Percentiles rank a stretch among this genome's conserved stretches.
Conservation (phyloP, 1,140 invertebrate genomes). For the Copidosoma floridanum region DNA sequence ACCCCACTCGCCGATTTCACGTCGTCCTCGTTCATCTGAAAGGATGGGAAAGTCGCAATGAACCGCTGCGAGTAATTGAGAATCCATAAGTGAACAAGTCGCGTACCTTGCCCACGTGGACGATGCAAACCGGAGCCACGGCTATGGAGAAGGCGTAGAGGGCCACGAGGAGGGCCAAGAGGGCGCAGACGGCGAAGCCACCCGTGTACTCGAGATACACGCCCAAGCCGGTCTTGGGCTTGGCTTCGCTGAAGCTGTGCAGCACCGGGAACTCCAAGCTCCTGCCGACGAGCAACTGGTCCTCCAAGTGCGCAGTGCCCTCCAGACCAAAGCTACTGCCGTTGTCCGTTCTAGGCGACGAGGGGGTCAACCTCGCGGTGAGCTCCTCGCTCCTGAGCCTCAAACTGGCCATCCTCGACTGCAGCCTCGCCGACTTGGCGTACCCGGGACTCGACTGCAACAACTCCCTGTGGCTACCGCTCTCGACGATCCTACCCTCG, state of each 20-base stretch:
- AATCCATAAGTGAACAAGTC: background rate
- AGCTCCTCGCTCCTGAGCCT: background rate
- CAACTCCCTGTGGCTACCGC: constrained; percentile 53
- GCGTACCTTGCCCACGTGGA: background rate
- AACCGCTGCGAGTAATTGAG: background rate
- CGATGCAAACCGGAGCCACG: background rate
- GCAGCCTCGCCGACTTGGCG: too few relatives aligned
- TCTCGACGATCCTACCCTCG: constrained; percentile 52
- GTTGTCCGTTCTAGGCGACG: background rate
- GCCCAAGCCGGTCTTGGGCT: background rate
- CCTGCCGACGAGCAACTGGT: background rate
- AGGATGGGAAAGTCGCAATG: background rate
- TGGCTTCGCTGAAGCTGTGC: background rate
- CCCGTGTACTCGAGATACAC: constrained; percentile 4
- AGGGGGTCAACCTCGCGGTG: background rate
- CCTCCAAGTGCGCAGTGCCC: too few relatives aligned
- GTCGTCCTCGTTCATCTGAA: background rate
- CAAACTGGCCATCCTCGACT: too few relatives aligned
- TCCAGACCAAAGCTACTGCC: too few relatives aligned
- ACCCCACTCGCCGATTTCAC: background rate
- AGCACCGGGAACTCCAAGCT: constrained; percentile 1
- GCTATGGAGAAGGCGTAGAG: constrained; percentile 4
- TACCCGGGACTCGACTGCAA: too few relatives aligned
- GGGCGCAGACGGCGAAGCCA: background rate
- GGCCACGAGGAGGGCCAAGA: background rate